phyloP scores from a whole-genome alignment of 2,113 vertebrate genomes.

The Corythornis vintsioides region DNA sequence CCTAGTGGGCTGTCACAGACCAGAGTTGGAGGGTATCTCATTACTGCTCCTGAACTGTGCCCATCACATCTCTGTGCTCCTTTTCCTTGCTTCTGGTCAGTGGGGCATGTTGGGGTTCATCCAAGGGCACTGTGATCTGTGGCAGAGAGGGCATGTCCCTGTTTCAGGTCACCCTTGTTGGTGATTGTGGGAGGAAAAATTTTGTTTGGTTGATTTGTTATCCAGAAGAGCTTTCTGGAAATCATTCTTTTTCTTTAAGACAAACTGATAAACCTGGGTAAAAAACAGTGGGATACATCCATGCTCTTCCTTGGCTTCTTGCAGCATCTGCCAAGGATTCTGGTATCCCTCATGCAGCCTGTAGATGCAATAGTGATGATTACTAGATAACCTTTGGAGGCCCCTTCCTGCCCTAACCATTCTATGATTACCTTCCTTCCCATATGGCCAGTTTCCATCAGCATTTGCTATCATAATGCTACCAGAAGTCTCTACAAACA shows the following conservation, averaged over 20 bases:
- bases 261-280: background rate
- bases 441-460: background rate
- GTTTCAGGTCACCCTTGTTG: background rate
- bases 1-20: background rate
- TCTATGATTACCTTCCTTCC: background rate
- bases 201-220: background rate
- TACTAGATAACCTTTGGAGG: no score
- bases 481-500: background rate
- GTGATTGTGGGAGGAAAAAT: background rate
- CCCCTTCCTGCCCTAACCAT: no score
- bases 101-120: fast-evolving
- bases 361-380: background rate
- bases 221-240: background rate
- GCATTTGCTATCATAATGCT: background rate
- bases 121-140: background rate
- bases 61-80: background rate
- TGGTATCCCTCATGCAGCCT: background rate
- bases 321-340: background rate
- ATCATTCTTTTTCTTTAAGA: background rate
- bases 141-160: background rate
- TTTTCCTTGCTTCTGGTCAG: background rate
- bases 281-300: no score
- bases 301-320: background rate
- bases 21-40: background rate
- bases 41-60: background rate